These are phyloP conservation scores for Euzophera pinguis DNA, from an alignment of 2,888 invertebrate genomes.

Conservation along the genomic window DNA sequence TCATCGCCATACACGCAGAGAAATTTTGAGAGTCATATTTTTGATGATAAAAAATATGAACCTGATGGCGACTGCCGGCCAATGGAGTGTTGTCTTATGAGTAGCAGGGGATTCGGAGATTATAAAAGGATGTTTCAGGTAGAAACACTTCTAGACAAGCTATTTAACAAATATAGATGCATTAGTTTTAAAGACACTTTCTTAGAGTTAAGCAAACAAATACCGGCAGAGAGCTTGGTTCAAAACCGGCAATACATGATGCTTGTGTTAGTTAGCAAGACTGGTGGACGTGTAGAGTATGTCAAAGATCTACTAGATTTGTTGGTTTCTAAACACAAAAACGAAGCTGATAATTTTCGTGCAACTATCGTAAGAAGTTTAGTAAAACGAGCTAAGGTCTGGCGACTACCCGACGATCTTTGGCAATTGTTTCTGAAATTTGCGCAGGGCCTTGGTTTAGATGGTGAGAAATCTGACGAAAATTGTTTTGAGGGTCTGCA, in stretches of 20 bases:
- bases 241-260: slow-evolving; percentile 53
- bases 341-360: slow-evolving; percentile 50
- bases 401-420: slow-evolving; percentile 43
- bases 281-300: slow-evolving; percentile 40
- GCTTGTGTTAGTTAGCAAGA: slow-evolving; percentile 59
- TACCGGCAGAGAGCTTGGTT: slow-evolving; percentile 37
- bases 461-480: slow-evolving; percentile 39
- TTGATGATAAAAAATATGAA: slow-evolving; percentile 31
- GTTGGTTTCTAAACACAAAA: slow-evolving; percentile 37
- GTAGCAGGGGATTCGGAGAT: neutral
- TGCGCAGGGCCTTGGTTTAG: slow-evolving; percentile 48
- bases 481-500: slow-evolving; percentile 54
- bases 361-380: slow-evolving; percentile 55
- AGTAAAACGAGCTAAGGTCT: slow-evolving; percentile 47
- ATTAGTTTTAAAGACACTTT: slow-evolving; percentile 44
- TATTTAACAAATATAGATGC: slow-evolving; percentile 54
- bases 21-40: slow-evolving; percentile 28
- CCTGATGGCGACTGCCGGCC: slow-evolving; percentile 12
- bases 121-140: neutral
- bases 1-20: slow-evolving; percentile 25
- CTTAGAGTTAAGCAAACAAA: slow-evolving; percentile 40
- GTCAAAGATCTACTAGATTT: slow-evolving; percentile 39
- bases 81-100: too few relatives aligned
- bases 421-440: slow-evolving; percentile 49
- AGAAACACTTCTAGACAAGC: slow-evolving; percentile 37